Evolutionary conservation across 1,140 invertebrate genomes (phyloP), one percentile per base, ranked within the genome.

Genomic region (Tetramorium parvispinum): DNA sequence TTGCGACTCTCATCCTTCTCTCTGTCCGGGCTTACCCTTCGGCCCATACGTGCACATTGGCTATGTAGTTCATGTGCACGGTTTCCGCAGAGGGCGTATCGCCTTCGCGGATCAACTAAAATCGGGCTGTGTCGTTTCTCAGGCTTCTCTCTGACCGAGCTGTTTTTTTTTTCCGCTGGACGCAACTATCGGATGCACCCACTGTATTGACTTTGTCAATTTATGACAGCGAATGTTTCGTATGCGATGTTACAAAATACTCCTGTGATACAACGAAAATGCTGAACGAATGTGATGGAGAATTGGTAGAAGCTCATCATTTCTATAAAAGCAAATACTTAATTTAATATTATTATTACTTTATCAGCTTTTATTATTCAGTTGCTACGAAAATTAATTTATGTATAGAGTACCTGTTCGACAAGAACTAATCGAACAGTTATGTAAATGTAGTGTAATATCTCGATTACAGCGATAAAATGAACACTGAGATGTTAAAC

Each of bases 211-310:
- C 16, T 65, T 65, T 65, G 32, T 65, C 10, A 65, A 18, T 40
- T 66, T 21, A 13, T 43, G 63, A 13, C 37, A 18, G 27, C 7
- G 57, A 37, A 4, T 76, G 55, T 24, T 61, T 16, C 10, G 27
- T 32, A 32, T 61, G 40, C 46, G 55, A 61, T 77, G 24, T 6
- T 37, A 73, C 11, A 68, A 49, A 68, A 46, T 16, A 68, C 40
- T 49, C 10, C 40, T 68, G 65, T 73, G 49, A 27, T 78, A 40
- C 43, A 13, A 79, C 18, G n/a, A 68, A 79, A 79, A 68, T 51
- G 77, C 3, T 55, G 40, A 79, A 53, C 7, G 13, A 79, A 24
- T 3, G 21, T 53, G 61, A 68, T 1, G 37, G 13, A 79, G 40
- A 66, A 68, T 79, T 53, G 32, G 3, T 68, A 27, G 63, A 40